Evolutionary conservation across 2,888 invertebrate genomes (phyloP).

Genomic region (Desoria tigrina): DNA sequence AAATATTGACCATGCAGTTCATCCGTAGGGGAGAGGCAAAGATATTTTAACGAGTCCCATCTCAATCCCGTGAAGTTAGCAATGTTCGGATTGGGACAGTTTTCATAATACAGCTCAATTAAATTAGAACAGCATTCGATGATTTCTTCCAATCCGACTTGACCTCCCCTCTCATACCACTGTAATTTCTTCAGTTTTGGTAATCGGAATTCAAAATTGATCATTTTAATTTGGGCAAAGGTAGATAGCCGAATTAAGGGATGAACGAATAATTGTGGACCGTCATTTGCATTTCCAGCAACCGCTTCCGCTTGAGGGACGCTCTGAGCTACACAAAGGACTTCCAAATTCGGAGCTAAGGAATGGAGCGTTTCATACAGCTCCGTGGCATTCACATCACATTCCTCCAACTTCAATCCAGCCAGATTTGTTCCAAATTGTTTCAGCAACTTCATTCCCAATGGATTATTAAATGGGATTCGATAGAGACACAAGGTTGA

Average conservation of each 20-base stretch:
- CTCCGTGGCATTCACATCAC: constrained; percentile 17
- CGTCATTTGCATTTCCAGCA: neutral
- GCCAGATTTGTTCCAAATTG: constrained; percentile 33
- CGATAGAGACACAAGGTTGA: constrained; percentile 29
- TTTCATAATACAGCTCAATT: constrained; percentile 11
- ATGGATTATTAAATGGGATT: constrained; percentile 19
- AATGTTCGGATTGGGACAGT: constrained; percentile 9
- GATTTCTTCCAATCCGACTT: constrained; percentile 14
- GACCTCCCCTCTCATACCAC: constrained; percentile 13
- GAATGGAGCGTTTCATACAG: constrained; percentile 15
- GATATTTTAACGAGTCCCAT: constrained; percentile 9
- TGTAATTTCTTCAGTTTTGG: constrained; percentile 15
- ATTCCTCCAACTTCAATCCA: constrained; percentile 36
- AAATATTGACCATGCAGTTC: constrained; percentile 13
- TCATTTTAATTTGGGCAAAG: constrained; percentile 15
- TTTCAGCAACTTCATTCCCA: constrained; percentile 21
- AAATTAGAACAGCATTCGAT: constrained; percentile 17
- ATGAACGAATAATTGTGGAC: neutral
- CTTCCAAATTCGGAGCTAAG: constrained; percentile 16
- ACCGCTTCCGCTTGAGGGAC: constrained; percentile 9
- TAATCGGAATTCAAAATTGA: constrained; percentile 12
- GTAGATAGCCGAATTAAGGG: neutral
- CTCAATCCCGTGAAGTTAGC: constrained; percentile 3
- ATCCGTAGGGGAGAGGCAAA: constrained; percentile 15
- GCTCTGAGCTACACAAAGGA: constrained; percentile 12